Evolutionary conservation across 2,113 vertebrate species (phyloP).

Genomic region (Aleadryas rufinucha): DNA sequence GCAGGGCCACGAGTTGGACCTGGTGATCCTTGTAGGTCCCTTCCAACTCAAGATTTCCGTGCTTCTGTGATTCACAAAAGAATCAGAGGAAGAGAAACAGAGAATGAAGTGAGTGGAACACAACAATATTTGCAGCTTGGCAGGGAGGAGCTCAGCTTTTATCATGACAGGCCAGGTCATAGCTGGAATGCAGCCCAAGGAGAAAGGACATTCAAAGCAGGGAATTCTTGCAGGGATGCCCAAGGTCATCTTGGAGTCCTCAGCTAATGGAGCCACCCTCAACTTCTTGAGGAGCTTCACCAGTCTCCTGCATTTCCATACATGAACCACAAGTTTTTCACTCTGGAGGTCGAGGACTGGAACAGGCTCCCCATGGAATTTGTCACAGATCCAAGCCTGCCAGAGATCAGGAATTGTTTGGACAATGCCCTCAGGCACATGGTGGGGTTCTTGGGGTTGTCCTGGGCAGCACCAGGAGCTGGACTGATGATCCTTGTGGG

Average conservation of each 20-base stretch:
- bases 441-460: background rate
- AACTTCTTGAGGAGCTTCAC: background rate
- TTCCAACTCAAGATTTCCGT: background rate
- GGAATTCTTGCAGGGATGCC: background rate
- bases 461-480: background rate
- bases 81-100: background rate
- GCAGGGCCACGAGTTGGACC: rapidly evolving
- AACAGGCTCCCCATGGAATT: background rate
- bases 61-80: background rate
- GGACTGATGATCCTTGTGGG: background rate
- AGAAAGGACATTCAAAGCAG: background rate
- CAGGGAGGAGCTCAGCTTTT: background rate
- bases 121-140: no score
- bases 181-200: background rate
- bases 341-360: background rate
- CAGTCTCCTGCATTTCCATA: background rate
- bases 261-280: background rate
- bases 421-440: background rate
- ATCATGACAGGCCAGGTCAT: background rate
- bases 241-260: background rate
- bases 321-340: background rate
- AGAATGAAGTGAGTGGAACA: background rate
- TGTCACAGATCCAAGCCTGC: background rate
- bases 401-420: background rate
- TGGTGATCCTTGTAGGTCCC: background rate